Percentiles rank a stretch among this genome's conserved stretches.
phyloP scores from a whole-genome alignment of 2,113 vertebrate genomes.

The Psilopsiagon aymara region DNA sequence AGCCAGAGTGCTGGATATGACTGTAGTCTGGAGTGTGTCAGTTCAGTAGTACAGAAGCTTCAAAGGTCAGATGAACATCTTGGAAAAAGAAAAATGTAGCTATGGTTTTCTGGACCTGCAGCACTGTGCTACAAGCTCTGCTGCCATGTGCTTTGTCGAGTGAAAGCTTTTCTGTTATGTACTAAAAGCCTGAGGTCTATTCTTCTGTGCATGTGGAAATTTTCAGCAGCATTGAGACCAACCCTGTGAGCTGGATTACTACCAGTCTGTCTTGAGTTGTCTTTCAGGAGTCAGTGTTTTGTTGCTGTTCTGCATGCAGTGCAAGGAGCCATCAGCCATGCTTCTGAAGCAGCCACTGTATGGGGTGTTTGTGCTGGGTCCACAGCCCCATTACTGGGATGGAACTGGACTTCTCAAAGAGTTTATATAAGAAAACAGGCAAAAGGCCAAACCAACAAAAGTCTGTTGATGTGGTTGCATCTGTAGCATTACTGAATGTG shows the following conservation, averaged over 20 bases:
- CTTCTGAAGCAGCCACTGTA: not conserved
- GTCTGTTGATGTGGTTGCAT: not conserved
- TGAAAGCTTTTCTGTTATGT: not conserved
- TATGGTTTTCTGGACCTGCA: not conserved
- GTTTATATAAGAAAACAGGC: not conserved
- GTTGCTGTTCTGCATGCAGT: not conserved
- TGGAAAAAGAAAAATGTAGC: not conserved
- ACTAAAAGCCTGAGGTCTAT: not conserved
- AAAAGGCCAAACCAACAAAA: rapidly evolving
- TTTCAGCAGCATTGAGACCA: not conserved
- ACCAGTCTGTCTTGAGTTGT: not conserved
- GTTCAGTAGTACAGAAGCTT: not conserved
- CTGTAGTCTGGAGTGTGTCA: not conserved
- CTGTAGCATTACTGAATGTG: not conserved
- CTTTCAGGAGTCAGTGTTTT: rapidly evolving
- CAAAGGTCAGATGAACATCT: not conserved
- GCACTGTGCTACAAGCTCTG: not conserved
- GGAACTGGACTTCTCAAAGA: not conserved
- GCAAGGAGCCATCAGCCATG: not conserved
- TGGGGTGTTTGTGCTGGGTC: not conserved
- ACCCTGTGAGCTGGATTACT: not conserved
- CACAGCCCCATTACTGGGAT: not conserved
- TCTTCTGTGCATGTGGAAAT: not conserved
- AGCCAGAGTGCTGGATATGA: not conserved
- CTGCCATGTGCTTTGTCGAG: not conserved